These are phyloP conservation scores for Chiroxiphia lanceolata DNA, from an alignment of 2,797 vertebrate genomes.

Conservation along the genomic window DNA sequence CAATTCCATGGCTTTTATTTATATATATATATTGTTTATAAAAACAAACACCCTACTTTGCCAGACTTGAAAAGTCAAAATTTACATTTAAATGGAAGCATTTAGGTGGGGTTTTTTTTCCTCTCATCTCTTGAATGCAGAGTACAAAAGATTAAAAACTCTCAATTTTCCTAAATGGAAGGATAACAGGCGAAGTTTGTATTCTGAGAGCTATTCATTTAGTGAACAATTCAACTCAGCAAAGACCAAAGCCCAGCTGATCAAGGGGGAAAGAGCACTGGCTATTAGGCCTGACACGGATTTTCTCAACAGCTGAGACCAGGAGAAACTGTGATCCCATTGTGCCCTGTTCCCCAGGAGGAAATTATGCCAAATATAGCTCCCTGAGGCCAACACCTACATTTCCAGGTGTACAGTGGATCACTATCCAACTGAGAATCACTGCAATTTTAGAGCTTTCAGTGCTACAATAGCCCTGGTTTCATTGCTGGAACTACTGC, in stretches of 20 bases:
- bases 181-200: slow-evolving; percentile 48
- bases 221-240: neutral
- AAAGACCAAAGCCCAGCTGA: slow-evolving; percentile 37
- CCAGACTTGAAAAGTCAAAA: slow-evolving; percentile 66
- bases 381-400: neutral
- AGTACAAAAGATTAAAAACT: slow-evolving; percentile 55
- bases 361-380: slow-evolving; percentile 2
- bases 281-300: neutral
- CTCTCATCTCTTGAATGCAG: slow-evolving; percentile 23
- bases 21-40: slow-evolving; percentile 31
- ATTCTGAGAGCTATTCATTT: slow-evolving; percentile 45
- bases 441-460: neutral
- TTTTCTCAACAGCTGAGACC: slow-evolving; percentile 46
- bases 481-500: neutral
- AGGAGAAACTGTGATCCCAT: slow-evolving; percentile 26
- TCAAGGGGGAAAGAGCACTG: slow-evolving; percentile 21
- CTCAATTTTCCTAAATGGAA: slow-evolving; percentile 54
- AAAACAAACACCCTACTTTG: slow-evolving; percentile 55
- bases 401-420: slow-evolving; percentile 18
- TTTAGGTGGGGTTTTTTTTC: neutral
- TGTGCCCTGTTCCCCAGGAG: neutral
- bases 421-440: slow-evolving; percentile 4
- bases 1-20: slow-evolving; percentile 21
- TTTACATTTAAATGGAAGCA: slow-evolving; percentile 70
- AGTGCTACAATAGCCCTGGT: neutral